Evolutionary conservation across 2,797 vertebrate genomes (phyloP).

Genomic region (Naso thynnoides): DNA sequence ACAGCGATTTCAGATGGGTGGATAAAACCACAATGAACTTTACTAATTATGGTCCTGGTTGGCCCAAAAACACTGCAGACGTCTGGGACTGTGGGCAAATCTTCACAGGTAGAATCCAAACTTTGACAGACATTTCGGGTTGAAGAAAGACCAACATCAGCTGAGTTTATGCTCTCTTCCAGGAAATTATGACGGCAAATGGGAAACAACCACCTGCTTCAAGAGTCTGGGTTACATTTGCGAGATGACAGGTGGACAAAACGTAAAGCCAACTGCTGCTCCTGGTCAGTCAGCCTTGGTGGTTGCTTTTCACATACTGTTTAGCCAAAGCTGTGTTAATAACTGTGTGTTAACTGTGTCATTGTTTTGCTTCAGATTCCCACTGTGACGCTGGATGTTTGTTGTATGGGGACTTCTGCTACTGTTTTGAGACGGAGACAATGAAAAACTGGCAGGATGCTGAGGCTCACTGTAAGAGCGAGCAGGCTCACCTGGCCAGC

Average conservation of each 20-base stretch:
- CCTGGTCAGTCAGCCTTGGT: slow-evolving; percentile 72
- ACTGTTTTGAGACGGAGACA: slow-evolving; percentile 79
- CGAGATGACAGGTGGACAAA: slow-evolving; percentile 85
- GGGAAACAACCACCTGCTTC: slow-evolving; percentile 88
- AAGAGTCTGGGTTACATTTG: slow-evolving; percentile 85
- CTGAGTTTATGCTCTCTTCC: slow-evolving; percentile 1
- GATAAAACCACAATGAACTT: slow-evolving; percentile 73
- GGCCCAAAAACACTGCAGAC: slow-evolving; percentile 76
- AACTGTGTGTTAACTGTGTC: slow-evolving; percentile 1
- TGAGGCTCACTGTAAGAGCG: slow-evolving; percentile 67
- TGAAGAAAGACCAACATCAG: neutral
- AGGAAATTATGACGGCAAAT: slow-evolving; percentile 86
- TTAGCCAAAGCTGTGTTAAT: neutral
- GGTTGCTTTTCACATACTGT: neutral
- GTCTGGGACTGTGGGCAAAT: slow-evolving; percentile 88
- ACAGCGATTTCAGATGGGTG: slow-evolving; percentile 83
- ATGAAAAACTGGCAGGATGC: slow-evolving; percentile 81
- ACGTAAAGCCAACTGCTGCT: slow-evolving; percentile 78
- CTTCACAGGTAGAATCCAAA: slow-evolving; percentile 79
- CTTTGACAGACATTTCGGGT: neutral
- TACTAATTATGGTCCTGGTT: slow-evolving; percentile 81
- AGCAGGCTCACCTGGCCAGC: slow-evolving; percentile 83
- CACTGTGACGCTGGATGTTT: slow-evolving; percentile 84
- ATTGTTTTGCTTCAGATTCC: slow-evolving; percentile 65
- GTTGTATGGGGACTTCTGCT: slow-evolving; percentile 80